Conservation (phyloP, 1,140 invertebrate species). For the Chironomus tepperi region DNA sequence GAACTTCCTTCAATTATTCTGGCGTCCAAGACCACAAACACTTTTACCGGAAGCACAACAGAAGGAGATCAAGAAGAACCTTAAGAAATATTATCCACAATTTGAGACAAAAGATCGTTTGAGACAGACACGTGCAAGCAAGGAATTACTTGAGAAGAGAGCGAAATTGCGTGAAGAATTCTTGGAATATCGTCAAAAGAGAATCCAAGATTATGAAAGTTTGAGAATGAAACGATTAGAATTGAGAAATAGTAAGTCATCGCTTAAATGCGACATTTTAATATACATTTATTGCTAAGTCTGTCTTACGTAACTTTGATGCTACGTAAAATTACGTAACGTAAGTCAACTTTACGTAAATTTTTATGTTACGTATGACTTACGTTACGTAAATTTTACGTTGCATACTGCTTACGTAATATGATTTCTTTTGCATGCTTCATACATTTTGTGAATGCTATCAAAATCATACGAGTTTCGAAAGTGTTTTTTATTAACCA, state of each 20-base stretch:
- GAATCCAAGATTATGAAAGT: constrained; percentile 62
- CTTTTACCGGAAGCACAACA: constrained; percentile 71
- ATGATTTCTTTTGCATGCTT: too few species aligned
- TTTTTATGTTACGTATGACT: too few species aligned
- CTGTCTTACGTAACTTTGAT: too few species aligned
- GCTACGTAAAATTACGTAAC: too few species aligned
- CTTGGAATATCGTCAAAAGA: constrained; percentile 66
- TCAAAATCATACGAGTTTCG: too few species aligned
- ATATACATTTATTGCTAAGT: too few species aligned
- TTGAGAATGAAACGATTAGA: constrained; percentile 71
- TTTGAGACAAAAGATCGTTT: constrained; percentile 96
- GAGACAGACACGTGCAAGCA: constrained; percentile 85
- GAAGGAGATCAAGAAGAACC: constrained; percentile 94
- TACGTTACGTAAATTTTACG: too few species aligned
- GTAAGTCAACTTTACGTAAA: too few species aligned
- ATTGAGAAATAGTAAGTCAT: constrained; percentile 73
- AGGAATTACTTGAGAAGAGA: constrained; percentile 93
- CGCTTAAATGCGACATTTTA: too few species aligned
- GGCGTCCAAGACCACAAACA: constrained; percentile 88
- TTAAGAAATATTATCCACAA: constrained; percentile 93
- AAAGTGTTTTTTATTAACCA: too few species aligned
- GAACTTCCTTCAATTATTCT: constrained; percentile 88
- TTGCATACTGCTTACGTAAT: too few species aligned
- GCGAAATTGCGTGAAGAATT: constrained; percentile 82
- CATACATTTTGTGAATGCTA: too few species aligned